These are phyloP conservation scores for Diorhabda elongata DNA, from an alignment of 1,140 invertebrate genomes.

Conservation along the genomic window DNA sequence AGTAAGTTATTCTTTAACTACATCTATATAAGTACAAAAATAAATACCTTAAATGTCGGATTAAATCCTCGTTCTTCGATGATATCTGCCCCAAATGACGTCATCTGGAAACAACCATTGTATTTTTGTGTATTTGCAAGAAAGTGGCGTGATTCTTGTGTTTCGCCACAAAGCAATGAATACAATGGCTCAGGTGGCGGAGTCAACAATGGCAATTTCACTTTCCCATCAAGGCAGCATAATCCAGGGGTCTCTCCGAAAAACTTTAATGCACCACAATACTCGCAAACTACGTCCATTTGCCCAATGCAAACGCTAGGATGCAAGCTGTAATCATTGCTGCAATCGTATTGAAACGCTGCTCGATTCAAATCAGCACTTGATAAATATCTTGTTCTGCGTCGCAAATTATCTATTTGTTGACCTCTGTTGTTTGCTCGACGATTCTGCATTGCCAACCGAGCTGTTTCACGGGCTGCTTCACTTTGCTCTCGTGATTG, in stretches of 20 bases:
- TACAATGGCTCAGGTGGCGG: too few relatives aligned
- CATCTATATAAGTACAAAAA: slow-evolving; percentile 19
- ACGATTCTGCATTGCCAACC: slow-evolving; percentile 33
- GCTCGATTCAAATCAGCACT: slow-evolving; percentile 34
- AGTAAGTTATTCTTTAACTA: slow-evolving; percentile 4
- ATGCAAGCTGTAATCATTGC: slow-evolving; percentile 43
- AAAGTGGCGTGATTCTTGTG: slow-evolving; percentile 41
- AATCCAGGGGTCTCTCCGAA: too few relatives aligned
- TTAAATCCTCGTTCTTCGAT: slow-evolving; percentile 36
- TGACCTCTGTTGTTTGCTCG: too few relatives aligned
- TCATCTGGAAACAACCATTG: too few relatives aligned
- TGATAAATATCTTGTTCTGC: slow-evolving; percentile 35
- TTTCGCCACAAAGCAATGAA: slow-evolving; percentile 44
- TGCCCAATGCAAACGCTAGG: slow-evolving; percentile 38
- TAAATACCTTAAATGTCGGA: slow-evolving; percentile 34
- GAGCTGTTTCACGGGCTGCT: slow-evolving; percentile 28
- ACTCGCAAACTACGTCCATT: slow-evolving; percentile 37
- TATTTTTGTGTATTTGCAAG: slow-evolving; percentile 24
- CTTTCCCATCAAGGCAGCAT: too few relatives aligned
- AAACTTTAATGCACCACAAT: too few relatives aligned
- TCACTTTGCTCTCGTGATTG: slow-evolving; percentile 39
- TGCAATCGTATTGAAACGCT: slow-evolving; percentile 44
- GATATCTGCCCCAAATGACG: too few relatives aligned
- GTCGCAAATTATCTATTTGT: slow-evolving; percentile 37
- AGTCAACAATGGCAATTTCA: too few relatives aligned